A percentile compares a stretch with the other conserved stretches of the same genome.
These are phyloP conservation scores for Linyphia triangularis DNA, from an alignment of 2,888 invertebrate genomes.

Conservation along the genomic window DNA sequence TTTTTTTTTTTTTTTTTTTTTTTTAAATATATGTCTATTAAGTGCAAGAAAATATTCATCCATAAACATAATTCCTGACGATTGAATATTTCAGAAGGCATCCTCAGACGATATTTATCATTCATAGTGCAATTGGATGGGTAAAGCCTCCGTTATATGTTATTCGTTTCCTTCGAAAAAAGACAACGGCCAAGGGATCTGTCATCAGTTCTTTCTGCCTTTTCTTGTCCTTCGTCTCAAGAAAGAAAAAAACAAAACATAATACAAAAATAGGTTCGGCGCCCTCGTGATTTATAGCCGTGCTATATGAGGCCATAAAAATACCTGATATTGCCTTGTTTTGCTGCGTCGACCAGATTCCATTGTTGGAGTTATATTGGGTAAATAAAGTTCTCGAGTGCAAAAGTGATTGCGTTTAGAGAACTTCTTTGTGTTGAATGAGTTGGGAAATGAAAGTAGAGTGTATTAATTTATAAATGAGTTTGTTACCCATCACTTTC, in stretches of 20 bases:
- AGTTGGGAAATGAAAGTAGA: background rate
- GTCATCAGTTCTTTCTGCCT: constrained; percentile 24
- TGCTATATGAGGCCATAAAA: constrained; percentile 64
- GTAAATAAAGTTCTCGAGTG: constrained; percentile 42
- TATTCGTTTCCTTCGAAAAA: background rate
- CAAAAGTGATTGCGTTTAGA: constrained; percentile 45
- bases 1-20: no score
- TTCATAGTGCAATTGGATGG: background rate
- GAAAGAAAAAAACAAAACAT: constrained; percentile 2
- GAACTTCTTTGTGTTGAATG: background rate
- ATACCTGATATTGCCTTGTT: constrained; percentile 49
- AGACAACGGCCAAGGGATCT: constrained; percentile 17
- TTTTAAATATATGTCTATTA: constrained; percentile 11
- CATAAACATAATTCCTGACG: background rate
- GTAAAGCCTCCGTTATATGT: background rate
- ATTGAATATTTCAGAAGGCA: background rate
- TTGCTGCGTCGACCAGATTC: constrained; percentile 44
- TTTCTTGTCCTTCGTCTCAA: background rate
- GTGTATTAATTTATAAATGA: background rate
- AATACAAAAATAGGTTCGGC: constrained; percentile 23
- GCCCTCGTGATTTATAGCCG: constrained; percentile 40
- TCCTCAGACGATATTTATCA: background rate
- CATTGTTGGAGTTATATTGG: background rate
- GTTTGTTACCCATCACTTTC: no score
- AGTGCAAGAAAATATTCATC: background rate